These are phyloP conservation scores for Gambelia wislizenii DNA, from an alignment of 2,797 vertebrate species.

Conservation along the genomic window DNA sequence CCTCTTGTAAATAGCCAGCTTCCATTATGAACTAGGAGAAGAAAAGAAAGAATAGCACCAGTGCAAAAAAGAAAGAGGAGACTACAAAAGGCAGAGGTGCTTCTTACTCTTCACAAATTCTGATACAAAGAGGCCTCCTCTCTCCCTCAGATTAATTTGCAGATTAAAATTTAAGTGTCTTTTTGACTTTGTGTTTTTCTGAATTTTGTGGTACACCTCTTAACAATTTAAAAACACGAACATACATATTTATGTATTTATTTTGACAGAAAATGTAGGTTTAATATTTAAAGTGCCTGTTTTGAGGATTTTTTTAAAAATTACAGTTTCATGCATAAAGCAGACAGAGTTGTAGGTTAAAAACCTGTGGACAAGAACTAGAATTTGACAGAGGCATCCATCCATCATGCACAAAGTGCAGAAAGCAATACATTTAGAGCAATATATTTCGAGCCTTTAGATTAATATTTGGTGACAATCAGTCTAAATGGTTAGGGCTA, in stretches of 20 bases:
- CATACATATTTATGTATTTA: not conserved
- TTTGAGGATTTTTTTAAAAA: not conserved
- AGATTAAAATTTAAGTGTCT: not conserved
- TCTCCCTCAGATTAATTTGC: not conserved
- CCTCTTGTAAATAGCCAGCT: not conserved
- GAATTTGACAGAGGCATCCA: not conserved
- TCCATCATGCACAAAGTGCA: not conserved
- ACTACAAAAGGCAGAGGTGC: not conserved
- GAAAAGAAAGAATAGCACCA: not conserved
- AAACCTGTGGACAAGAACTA: not conserved
- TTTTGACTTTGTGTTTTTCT: not conserved
- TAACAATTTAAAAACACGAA: not conserved
- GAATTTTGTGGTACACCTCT: not conserved
- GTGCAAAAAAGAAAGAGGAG: not conserved
- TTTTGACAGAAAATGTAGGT: not conserved
- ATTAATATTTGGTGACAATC: not conserved
- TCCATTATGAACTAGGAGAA: not conserved
- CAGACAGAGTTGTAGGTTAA: not conserved
- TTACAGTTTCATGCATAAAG: not conserved
- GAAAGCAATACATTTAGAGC: not conserved
- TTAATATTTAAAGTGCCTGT: not conserved
- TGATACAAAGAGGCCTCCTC: not conserved
- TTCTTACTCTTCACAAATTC: not conserved
- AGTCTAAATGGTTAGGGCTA: not conserved
- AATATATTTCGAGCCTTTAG: not conserved